phyloP scores from a whole-genome alignment of 2,888 invertebrate genomes.

The Cheilosia pagana region DNA sequence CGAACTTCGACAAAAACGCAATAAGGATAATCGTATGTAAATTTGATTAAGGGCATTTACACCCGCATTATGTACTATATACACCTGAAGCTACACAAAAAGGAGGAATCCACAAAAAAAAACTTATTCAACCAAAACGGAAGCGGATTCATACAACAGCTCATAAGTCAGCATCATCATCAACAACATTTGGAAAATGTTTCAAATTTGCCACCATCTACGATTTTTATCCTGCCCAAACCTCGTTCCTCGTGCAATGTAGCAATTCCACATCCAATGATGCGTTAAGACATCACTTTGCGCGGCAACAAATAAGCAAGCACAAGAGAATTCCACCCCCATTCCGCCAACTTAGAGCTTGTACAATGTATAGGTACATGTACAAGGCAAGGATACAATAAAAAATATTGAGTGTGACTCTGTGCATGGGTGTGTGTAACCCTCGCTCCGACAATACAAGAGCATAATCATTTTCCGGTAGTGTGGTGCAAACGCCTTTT shows the following conservation, averaged over 20 bases:
- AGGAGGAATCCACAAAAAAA: background rate
- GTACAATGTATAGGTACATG: background rate
- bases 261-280: constrained; percentile 45
- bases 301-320: constrained; percentile 30
- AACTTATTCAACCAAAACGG: constrained; percentile 26
- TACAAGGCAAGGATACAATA: constrained; percentile 35
- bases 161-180: constrained; percentile 34
- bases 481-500: constrained; percentile 40
- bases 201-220: constrained; percentile 20
- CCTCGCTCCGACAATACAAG: constrained; percentile 3
- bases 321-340: background rate
- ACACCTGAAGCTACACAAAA: constrained; percentile 7
- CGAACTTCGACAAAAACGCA: constrained; percentile 14
- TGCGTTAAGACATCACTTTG: constrained; percentile 58
- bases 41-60: constrained; percentile 54
- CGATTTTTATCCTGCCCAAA: background rate
- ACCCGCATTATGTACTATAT: constrained; percentile 17
- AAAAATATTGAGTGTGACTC: constrained; percentile 29
- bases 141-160: constrained; percentile 40
- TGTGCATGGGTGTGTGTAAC: background rate
- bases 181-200: constrained; percentile 35
- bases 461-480: constrained; percentile 51
- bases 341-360: background rate
- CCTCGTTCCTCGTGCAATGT: background rate
- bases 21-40: constrained; percentile 42